A percentile compares a stretch with the other conserved stretches of the same genome.
Evolutionary conservation across 2,797 vertebrate genomes (phyloP).

Genomic region (Hemitrygon akajei): DNA sequence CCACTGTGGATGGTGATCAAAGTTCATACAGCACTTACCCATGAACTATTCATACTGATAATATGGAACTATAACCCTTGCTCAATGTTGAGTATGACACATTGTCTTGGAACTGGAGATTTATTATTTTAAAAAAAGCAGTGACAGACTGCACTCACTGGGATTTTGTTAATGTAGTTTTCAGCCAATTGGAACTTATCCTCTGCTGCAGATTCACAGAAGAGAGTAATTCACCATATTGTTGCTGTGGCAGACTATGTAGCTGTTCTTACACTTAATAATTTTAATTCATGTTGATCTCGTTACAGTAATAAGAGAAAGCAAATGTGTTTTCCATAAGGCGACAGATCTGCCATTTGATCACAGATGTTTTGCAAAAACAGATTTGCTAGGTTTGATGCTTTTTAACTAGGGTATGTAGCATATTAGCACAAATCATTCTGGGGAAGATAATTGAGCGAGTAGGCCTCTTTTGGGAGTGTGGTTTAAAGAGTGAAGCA

Average conservation of each 20-base stretch:
- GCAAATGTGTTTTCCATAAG: not conserved
- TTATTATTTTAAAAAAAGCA: not conserved
- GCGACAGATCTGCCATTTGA: not conserved
- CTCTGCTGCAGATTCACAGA: not conserved
- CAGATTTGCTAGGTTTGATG: not conserved
- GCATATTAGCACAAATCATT: not conserved
- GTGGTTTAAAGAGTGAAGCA: not conserved
- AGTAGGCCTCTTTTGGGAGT: not conserved
- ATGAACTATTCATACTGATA: not conserved
- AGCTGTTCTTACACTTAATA: not conserved
- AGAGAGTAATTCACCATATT: no score
- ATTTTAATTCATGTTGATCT: not conserved
- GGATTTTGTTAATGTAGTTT: not conserved
- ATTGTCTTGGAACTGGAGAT: not conserved
- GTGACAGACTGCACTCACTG: not conserved
- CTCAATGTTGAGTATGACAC: not conserved
- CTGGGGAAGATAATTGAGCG: not conserved
- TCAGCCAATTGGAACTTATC: not conserved
- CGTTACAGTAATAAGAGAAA: not conserved
- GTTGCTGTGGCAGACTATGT: not conserved
- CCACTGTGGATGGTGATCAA: not conserved
- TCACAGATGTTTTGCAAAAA: not conserved
- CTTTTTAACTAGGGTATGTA: not conserved
- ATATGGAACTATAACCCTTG: not conserved
- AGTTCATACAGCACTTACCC: not conserved